A percentile compares a stretch with the other conserved stretches of the same genome.
phyloP scores from a whole-genome alignment of 2,888 invertebrate genomes.

The Pogonocherus hispidulus region DNA sequence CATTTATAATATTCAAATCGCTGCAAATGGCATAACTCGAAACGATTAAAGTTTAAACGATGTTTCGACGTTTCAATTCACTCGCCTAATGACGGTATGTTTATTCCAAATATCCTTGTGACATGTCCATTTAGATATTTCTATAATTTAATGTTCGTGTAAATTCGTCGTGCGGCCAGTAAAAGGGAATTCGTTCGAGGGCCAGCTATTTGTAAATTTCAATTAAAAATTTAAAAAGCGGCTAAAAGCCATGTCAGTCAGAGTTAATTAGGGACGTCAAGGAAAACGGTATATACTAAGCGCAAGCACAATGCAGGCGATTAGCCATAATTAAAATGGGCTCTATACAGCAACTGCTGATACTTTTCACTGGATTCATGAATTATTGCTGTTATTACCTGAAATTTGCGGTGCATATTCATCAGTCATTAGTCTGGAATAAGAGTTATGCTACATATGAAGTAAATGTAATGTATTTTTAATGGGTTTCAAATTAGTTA shows the following conservation, averaged over 20 bases:
- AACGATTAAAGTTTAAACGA: slow-evolving; percentile 24
- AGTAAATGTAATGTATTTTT: neutral
- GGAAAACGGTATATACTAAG: neutral
- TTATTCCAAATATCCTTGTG: slow-evolving; percentile 19
- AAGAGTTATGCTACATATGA: neutral
- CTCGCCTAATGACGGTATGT: slow-evolving; percentile 6
- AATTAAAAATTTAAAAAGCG: slow-evolving; percentile 13
- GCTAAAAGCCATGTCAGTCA: slow-evolving; percentile 14
- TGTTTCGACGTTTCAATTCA: slow-evolving; percentile 25
- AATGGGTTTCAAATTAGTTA: neutral
- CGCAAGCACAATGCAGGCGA: slow-evolving; percentile 3
- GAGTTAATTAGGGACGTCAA: slow-evolving; percentile 17
- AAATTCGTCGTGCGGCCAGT: neutral
- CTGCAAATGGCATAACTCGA: slow-evolving; percentile 18
- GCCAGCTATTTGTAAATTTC: slow-evolving; percentile 9
- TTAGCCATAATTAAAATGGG: slow-evolving; percentile 19
- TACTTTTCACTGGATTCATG: neutral
- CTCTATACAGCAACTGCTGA: neutral
- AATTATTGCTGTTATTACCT: slow-evolving; percentile 1
- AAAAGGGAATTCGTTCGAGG: slow-evolving; percentile 14
- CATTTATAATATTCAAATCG: slow-evolving; percentile 12
- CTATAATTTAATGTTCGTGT: slow-evolving; percentile 19
- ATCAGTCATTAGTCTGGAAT: slow-evolving; percentile 1
- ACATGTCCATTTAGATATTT: slow-evolving; percentile 24
- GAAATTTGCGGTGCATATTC: neutral